Evolutionary conservation across 2,888 invertebrate species (phyloP).

Genomic region (Drosophila mercatorum): DNA sequence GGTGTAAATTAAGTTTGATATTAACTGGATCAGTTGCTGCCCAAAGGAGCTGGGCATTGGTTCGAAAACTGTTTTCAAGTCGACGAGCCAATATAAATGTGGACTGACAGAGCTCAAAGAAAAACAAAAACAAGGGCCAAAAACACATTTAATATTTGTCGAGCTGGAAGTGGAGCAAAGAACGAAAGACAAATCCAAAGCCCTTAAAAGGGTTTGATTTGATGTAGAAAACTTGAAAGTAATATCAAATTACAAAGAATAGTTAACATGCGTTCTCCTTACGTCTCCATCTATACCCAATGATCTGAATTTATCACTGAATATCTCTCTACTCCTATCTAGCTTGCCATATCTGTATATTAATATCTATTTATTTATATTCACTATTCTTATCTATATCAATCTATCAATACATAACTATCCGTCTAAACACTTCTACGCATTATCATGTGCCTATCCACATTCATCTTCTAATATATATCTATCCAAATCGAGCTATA

Average conservation of each 20-base stretch:
- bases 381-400: neutral
- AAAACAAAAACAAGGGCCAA: neutral
- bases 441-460: too few species aligned
- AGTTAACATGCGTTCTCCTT: neutral
- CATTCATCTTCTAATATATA: too few species aligned
- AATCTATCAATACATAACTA: neutral
- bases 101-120: neutral
- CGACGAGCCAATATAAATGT: neutral
- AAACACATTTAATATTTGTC: neutral
- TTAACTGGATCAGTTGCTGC: slow-evolving; percentile 32
- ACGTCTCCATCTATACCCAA: neutral
- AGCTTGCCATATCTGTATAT: neutral
- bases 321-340: neutral
- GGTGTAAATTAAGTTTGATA: slow-evolving; percentile 49
- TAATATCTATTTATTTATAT: neutral
- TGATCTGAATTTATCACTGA: too few species aligned
- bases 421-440: neutral
- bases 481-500: too few species aligned
- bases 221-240: too few species aligned
- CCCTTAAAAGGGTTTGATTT: too few species aligned
- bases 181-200: too few species aligned
- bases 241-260: neutral
- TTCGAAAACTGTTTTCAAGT: neutral
- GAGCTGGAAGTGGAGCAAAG: too few species aligned
- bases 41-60: neutral